Conservation (phyloP, 1,140 invertebrate species). For the Luehdorfia chinensis region DNA sequence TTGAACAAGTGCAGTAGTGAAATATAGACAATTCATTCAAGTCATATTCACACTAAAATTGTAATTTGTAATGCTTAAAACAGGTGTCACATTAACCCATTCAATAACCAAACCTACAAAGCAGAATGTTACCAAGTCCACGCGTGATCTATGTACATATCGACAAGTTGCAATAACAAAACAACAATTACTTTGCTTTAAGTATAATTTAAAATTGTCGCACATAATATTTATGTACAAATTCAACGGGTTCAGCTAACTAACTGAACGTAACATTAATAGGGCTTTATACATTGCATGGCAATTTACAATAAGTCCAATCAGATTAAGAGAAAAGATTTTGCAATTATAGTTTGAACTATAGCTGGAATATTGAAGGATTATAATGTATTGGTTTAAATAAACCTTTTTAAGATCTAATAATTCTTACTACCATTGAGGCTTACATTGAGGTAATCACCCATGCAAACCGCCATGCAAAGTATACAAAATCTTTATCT, state of each 20-base stretch:
- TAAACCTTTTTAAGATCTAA: too few relatives aligned
- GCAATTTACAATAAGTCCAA: slow-evolving; percentile 41
- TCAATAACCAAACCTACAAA: slow-evolving; percentile 49
- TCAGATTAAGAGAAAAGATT: too few relatives aligned
- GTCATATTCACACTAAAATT: slow-evolving; percentile 37
- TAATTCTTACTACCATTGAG: too few relatives aligned
- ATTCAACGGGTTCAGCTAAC: slow-evolving; percentile 52
- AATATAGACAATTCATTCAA: slow-evolving; percentile 57
- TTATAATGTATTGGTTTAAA: background rate
- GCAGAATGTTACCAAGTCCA: slow-evolving; percentile 52
- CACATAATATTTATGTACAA: slow-evolving; percentile 66
- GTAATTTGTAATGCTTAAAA: slow-evolving; percentile 42
- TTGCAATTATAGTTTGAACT: too few relatives aligned
- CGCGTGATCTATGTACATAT: slow-evolving; percentile 72
- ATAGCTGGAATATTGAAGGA: background rate
- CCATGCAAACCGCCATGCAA: slow-evolving; percentile 44
- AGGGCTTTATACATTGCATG: slow-evolving; percentile 45
- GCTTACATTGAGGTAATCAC: background rate
- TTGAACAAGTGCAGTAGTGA: slow-evolving; percentile 67
- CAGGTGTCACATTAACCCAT: slow-evolving; percentile 37
- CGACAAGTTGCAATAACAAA: slow-evolving; percentile 72
- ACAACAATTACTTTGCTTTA: slow-evolving; percentile 59
- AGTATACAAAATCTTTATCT: slow-evolving; percentile 74
- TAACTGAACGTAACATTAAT: slow-evolving; percentile 54
- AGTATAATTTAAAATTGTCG: slow-evolving; percentile 64